Evolutionary conservation across 2,888 invertebrate species (phyloP).

Genomic region (Rotaria sp.): DNA sequence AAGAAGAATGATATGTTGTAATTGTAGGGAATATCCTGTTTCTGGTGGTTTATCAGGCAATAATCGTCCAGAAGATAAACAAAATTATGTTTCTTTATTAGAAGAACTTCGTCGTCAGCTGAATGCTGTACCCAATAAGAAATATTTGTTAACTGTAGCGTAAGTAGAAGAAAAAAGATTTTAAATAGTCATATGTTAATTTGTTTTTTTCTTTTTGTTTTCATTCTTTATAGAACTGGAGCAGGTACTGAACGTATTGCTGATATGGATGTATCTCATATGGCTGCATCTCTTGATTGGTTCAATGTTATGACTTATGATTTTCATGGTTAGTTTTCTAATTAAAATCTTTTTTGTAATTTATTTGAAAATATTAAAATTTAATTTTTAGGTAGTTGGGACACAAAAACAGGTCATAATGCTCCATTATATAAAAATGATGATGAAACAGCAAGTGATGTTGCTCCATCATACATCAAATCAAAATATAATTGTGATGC

Average conservation of each 20-base stretch:
- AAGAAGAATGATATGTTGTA: background rate
- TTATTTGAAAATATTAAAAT: background rate
- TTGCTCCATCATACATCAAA: background rate
- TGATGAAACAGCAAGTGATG: background rate
- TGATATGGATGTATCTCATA: background rate
- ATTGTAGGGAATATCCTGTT: constrained; percentile 21
- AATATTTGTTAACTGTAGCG: background rate
- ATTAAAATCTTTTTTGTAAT: background rate
- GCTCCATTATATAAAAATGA: background rate
- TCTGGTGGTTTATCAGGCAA: background rate
- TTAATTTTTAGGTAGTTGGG: background rate
- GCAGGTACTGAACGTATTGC: constrained; percentile 1
- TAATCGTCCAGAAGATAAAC: background rate
- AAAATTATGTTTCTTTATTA: background rate
- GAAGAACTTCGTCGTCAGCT: background rate
- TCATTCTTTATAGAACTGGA: background rate
- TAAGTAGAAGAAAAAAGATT: background rate
- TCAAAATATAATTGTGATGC: constrained; percentile 11
- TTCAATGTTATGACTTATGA: constrained; percentile 1
- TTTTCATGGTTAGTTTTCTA: background rate
- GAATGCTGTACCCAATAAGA: background rate
- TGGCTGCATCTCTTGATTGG: background rate
- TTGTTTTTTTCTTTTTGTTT: too few species aligned
- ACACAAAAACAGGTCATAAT: constrained; percentile 20
- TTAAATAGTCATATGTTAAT: too few species aligned